Percentiles rank a stretch among this genome's conserved stretches.
phyloP scores from a whole-genome alignment of 2,113 vertebrate genomes.

The Lasiurus cinereus region DNA sequence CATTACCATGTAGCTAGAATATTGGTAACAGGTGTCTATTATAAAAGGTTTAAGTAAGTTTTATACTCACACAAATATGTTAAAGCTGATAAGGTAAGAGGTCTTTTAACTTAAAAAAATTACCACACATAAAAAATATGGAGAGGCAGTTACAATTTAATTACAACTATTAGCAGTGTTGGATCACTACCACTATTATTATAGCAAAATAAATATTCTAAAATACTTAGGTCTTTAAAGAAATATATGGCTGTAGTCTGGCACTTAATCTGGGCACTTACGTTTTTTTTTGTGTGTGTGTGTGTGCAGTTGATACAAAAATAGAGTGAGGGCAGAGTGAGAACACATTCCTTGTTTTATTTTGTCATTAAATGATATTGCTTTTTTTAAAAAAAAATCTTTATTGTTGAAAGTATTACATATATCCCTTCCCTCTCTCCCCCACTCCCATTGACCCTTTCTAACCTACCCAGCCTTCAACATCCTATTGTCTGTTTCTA shows the following conservation, averaged over 20 bases:
- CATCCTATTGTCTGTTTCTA: too few relatives aligned
- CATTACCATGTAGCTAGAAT: rapidly evolving
- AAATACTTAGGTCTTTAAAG: neutral
- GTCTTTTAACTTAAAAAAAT: neutral
- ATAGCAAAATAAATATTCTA: neutral
- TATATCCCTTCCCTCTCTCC: rapidly evolving
- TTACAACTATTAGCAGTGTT: neutral
- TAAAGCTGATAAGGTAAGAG: neutral
- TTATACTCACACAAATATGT: neutral
- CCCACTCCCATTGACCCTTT: too few relatives aligned
- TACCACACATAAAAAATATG: neutral
- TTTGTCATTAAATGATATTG: neutral
- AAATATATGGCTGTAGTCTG: neutral
- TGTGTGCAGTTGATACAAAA: neutral
- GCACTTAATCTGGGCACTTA: neutral
- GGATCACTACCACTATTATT: too few relatives aligned
- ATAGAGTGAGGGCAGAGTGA: neutral
- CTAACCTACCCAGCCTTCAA: too few relatives aligned
- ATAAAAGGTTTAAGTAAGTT: neutral
- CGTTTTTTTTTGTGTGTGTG: neutral
- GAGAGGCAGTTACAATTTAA: neutral
- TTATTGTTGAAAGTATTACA: too few relatives aligned
- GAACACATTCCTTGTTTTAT: rapidly evolving
- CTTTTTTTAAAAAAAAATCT: too few relatives aligned
- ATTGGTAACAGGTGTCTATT: neutral